Evolutionary conservation across 2,797 vertebrate genomes (phyloP), one percentile per base, ranked within the genome.

Genomic region (Spea hammondii): DNA sequence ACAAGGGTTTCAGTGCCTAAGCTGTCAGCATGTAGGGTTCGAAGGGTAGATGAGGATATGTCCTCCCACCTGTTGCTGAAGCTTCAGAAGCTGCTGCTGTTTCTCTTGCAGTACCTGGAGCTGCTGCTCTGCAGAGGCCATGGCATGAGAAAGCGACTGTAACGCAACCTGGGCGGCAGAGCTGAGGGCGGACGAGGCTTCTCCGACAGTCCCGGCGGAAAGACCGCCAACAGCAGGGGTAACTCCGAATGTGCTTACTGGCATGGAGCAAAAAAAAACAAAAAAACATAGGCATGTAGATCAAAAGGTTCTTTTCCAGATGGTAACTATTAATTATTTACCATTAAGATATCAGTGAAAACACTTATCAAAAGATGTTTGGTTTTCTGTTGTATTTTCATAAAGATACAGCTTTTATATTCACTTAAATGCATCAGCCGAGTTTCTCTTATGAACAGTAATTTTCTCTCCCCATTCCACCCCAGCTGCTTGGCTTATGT

Each of bases 31-130:
- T 91, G 84, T 86, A 84, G 89, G 89, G 88, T 92, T 89, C 90
- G 90, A 86, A 88, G 83, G 92, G 89, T 92, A 88, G 88, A 89
- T 89, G 87, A 88, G 90, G 90, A 89, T 91, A 90, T 86, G 86
- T 90, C 88, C 89, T 91, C 87, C 91, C 90, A 99, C 98, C 98
- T 99, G 98, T 90, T 99, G 97, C 91, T 99, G 98, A 90, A 99
- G 95, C 91, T 99, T 99, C 85, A 99, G 92, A 88, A 99, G 94
- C 89, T 99, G 98, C 92, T 99, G 98, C 84, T 99, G 98, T 89
- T 99, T 99, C 92, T 99, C 98, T 94, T 99, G 98, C 87, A 99
- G 93, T 86, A 99, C 98, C 92, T 99, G 98, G 75, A 99, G 95
- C 94, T 99, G 98, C 90, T 99, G 98, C 91, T 99, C 98, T 4